Conservation (phyloP, 2,113 vertebrate species). For the Leucoraja erinaceus region DNA sequence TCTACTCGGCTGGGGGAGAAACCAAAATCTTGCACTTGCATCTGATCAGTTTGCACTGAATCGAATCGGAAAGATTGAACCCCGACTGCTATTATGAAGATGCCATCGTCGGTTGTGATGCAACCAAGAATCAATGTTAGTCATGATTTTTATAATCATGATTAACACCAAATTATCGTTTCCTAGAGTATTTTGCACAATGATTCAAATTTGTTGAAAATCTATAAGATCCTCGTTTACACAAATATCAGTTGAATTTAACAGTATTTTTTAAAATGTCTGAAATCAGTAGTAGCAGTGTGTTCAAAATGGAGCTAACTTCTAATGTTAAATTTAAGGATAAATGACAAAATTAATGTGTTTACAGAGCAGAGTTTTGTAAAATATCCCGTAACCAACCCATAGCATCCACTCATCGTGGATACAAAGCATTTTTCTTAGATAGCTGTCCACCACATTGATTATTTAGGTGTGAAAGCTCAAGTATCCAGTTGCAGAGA, state of each 20-base stretch:
- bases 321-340: background rate
- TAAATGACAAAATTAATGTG: background rate
- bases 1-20: constrained; percentile 31
- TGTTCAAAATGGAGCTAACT: background rate
- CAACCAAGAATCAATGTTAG: constrained; percentile 14
- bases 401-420: background rate
- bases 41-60: constrained; percentile 38
- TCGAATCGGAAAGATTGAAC: background rate
- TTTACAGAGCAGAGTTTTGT: background rate
- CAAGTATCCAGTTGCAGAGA: constrained; percentile 3
- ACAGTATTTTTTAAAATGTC: constrained; percentile 32
- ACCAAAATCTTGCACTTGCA: constrained; percentile 40
- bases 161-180: constrained; percentile 39
- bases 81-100: constrained; percentile 8
- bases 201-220: constrained; percentile 36
- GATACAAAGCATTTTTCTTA: background rate
- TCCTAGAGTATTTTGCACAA: constrained; percentile 38
- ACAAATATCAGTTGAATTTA: constrained; percentile 18
- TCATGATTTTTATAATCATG: constrained; percentile 26
- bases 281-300: constrained; percentile 6
- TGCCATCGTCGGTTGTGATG: background rate
- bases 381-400: background rate
- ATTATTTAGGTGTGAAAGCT: background rate
- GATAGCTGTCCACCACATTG: background rate
- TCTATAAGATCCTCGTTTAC: constrained; percentile 25